phyloP scores from a whole-genome alignment of 2,797 vertebrate genomes.

The Spatula versicolor region DNA sequence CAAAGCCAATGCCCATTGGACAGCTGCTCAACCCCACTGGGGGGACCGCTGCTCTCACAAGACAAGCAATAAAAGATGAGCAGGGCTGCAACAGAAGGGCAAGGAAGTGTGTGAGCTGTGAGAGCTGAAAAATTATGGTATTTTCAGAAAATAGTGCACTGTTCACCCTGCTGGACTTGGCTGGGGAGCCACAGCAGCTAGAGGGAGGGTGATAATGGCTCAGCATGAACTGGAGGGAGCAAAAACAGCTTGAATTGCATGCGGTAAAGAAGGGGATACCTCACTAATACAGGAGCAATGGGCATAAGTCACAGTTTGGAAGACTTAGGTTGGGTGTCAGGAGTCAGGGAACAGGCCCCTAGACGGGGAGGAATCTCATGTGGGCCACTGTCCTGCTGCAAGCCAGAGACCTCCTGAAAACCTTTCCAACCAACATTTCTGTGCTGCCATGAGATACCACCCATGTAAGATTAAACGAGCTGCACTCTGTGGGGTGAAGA shows the following conservation, averaged over 20 bases:
- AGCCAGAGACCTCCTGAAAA: not conserved
- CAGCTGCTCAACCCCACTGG: accelerated
- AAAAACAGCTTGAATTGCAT: not conserved
- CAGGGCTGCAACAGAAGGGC: not conserved
- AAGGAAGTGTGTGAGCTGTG: not conserved
- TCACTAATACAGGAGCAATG: not conserved
- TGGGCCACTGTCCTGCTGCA: not conserved
- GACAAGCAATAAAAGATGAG: not conserved
- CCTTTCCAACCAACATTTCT: not conserved
- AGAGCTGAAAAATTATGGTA: not conserved
- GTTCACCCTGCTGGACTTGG: not conserved
- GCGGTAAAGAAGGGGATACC: not conserved
- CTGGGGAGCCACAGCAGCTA: accelerated
- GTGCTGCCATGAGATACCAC: accelerated
- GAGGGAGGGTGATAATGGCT: not conserved
- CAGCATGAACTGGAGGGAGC: not conserved
- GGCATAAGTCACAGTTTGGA: not conserved
- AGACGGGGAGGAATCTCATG: no score
- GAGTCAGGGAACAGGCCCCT: not conserved
- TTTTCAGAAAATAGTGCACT: not conserved
- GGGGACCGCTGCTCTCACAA: not conserved
- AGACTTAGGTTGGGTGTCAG: not conserved
- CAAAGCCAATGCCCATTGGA: not conserved
- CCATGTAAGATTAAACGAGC: not conserved
- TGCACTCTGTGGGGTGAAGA: no score